These are phyloP conservation scores for Microplitis manilae DNA, from an alignment of 2,888 invertebrate species.

Conservation along the genomic window DNA sequence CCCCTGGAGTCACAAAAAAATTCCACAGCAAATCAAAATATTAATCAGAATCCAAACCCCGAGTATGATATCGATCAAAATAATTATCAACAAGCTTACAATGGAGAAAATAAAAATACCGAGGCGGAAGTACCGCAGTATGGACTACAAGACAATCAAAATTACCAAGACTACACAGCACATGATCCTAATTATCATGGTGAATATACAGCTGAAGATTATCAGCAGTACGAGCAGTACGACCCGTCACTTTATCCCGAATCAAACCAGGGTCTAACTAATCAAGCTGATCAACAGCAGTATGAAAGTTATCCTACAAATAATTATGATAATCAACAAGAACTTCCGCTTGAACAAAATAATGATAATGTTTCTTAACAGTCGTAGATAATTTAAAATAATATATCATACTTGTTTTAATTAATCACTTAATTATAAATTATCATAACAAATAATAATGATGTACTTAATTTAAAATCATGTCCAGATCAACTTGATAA, in stretches of 20 bases:
- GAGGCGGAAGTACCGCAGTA: constrained; percentile 42
- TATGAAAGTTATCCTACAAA: constrained; percentile 45
- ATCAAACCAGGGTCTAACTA: constrained; percentile 33
- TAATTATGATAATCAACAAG: constrained; percentile 42
- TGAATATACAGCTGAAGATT: constrained; percentile 54
- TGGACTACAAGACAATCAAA: constrained; percentile 44
- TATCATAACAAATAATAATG: too few species aligned
- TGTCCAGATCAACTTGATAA: too few species aligned
- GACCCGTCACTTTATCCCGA: constrained; percentile 57
- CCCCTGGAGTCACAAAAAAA: background rate
- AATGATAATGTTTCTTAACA: constrained; percentile 21
- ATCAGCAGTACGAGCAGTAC: constrained; percentile 59
- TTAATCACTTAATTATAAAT: too few species aligned
- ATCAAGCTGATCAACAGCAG: constrained; percentile 38
- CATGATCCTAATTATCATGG: constrained; percentile 48
- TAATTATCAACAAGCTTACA: constrained; percentile 35
- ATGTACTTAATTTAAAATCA: too few species aligned
- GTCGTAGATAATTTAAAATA: background rate
- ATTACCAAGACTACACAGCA: constrained; percentile 47
- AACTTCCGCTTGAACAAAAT: constrained; percentile 19
- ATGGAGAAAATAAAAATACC: constrained; percentile 34
- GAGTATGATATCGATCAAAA: constrained; percentile 27
- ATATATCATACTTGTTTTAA: background rate
- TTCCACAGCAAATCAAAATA: background rate
- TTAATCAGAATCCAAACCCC: background rate